Percentiles rank a stretch among this genome's conserved stretches.
phyloP scores from a whole-genome alignment of 2,888 invertebrate genomes.

The Cryptocephalus primarius region DNA sequence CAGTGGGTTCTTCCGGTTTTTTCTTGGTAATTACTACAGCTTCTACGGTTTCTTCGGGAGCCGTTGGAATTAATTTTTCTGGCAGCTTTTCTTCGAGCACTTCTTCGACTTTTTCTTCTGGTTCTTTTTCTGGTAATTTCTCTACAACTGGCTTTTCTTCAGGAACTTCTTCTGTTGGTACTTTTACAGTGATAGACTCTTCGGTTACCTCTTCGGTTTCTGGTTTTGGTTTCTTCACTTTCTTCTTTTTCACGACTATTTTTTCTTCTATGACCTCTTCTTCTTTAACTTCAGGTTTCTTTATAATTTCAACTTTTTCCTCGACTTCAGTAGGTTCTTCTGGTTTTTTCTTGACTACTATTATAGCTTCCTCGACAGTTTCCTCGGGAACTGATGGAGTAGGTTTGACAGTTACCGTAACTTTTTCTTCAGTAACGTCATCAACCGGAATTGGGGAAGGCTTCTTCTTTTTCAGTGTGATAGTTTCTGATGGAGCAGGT shows the following conservation, averaged over 20 bases:
- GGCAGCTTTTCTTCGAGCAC: conserved; percentile 10
- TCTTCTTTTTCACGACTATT: conserved; percentile 10
- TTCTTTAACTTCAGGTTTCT: conserved; percentile 2
- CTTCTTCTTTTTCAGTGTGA: too few relatives aligned
- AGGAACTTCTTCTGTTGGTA: neutral
- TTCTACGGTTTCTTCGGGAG: conserved; percentile 7
- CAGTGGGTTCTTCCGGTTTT: conserved; percentile 9
- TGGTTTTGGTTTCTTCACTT: conserved; percentile 4
- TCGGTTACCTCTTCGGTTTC: neutral
- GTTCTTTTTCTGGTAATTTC: neutral
- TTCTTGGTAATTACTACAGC: conserved; percentile 14
- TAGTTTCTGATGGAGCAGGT: too few relatives aligned
- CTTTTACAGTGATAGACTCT: neutral
- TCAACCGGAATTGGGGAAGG: too few relatives aligned
- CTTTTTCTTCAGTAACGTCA: conserved; percentile 14
- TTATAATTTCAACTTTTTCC: conserved; percentile 1
- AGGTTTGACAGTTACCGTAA: conserved; percentile 1
- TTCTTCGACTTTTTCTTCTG: conserved; percentile 17
- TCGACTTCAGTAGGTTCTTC: conserved; percentile 1
- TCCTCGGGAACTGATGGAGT: conserved; percentile 3
- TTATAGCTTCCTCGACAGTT: conserved; percentile 2
- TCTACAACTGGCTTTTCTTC: neutral
- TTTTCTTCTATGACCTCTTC: conserved; percentile 5
- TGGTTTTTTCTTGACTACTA: conserved; percentile 1
- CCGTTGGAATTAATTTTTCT: conserved; percentile 1